Conservation (phyloP, 2,113 vertebrate genomes). For the Gopherus evgoodei region DNA sequence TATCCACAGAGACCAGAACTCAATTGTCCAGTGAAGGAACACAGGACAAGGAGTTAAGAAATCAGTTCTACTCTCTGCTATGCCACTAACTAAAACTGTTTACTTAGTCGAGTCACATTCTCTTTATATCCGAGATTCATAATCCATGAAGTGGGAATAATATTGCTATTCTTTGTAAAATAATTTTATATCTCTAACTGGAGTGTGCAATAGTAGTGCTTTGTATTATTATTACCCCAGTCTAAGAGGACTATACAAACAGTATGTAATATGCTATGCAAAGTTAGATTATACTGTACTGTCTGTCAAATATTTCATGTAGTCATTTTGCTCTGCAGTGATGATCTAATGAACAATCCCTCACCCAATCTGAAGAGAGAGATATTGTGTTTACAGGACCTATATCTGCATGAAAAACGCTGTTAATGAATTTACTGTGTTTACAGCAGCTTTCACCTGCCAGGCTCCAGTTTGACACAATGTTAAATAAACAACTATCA, state of each 20-base stretch:
- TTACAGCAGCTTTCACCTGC: not conserved
- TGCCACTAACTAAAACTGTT: not conserved
- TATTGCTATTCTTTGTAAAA: not conserved
- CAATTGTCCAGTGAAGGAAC: not conserved
- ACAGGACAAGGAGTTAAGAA: not conserved
- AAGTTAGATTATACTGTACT: not conserved
- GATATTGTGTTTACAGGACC: not conserved
- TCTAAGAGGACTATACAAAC: not conserved
- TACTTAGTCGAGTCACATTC: not conserved
- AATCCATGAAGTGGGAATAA: not conserved
- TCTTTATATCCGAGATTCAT: not conserved
- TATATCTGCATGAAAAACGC: not conserved
- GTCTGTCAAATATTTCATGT: not conserved
- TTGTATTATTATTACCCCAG: not conserved
- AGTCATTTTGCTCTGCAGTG: not conserved
- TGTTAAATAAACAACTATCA: not conserved
- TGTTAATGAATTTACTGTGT: not conserved
- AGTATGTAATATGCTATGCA: fast-evolving
- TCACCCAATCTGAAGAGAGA: fast-evolving
- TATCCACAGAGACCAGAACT: not conserved
- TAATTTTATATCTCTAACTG: not conserved
- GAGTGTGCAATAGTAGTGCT: not conserved
- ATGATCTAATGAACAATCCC: not conserved
- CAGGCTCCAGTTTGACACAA: not conserved
- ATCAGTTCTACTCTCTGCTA: not conserved